Evolutionary conservation across 2,113 vertebrate species (phyloP), one percentile per base, ranked within the genome.

Genomic region (Microcebus lehilahytsara): DNA sequence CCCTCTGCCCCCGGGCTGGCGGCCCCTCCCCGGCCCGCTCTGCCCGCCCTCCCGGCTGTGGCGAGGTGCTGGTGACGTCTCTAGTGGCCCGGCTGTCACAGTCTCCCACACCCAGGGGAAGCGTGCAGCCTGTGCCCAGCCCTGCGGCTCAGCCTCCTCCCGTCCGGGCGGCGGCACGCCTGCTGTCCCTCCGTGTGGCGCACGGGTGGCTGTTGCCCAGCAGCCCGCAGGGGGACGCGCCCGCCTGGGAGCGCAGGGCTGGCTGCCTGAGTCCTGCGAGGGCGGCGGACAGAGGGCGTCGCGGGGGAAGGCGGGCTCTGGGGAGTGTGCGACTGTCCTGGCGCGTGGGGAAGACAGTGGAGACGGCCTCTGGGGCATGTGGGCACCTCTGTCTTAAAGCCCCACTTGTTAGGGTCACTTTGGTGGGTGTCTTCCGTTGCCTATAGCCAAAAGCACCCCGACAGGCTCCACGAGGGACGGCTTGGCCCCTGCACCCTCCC

Each of bases 131-230:
- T 20, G 16, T 20, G 84, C 11, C 58, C 46, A 92, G 58, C 13
- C 60, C 20, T 4, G 7, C 6, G n/a, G 81, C 42, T 46, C 66
- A 60, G 46, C 56, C 64, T 92, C 51, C 51, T 74, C 56, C 53
- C 71, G 6, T 9, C 23, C 0, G 9, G 51, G n/a, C 0, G 3
- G 17, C 32, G 53, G 37, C 23, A 0, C 0, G 3, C 23, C 58
- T 66, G 22, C 71, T 53, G 74, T 40, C n/a, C 25, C 64, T 79
- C 14, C 7, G 0, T 10, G 4, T 2, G 37, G 37, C 62, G 42
- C 42, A 42, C 42, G 42, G 7, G 85, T 64, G 20, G 16, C 34
- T 1, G 1, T 62, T 25, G 25, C 40, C 20, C 23, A 37, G 25
- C 37, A n/a, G 34, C 75, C 6, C 30, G 40, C 0, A n/a, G 34